These are phyloP conservation scores for Cecropterus lyciades DNA, from an alignment of 1,140 invertebrate genomes.

Conservation along the genomic window DNA sequence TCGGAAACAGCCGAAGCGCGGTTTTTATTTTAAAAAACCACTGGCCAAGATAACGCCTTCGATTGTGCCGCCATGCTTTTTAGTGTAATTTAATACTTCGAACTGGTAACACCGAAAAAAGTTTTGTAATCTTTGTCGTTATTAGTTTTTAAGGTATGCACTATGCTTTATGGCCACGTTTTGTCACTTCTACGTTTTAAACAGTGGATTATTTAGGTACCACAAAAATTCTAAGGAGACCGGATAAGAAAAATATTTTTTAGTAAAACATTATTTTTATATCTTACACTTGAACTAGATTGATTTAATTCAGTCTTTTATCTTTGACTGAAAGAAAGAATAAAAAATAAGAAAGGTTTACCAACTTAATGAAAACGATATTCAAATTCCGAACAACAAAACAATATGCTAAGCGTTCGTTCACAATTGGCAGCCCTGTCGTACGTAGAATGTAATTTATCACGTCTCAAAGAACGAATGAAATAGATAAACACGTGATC, in stretches of 20 bases:
- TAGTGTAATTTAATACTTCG: slow-evolving; percentile 46
- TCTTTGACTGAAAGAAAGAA: too few relatives aligned
- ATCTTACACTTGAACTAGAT: too few relatives aligned
- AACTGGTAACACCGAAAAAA: slow-evolving; percentile 31
- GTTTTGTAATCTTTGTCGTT: slow-evolving; percentile 31
- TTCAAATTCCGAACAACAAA: slow-evolving; percentile 18
- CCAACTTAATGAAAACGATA: slow-evolving; percentile 10
- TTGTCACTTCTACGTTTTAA: neutral
- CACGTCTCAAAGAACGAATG: slow-evolving; percentile 45
- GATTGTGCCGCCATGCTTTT: slow-evolving; percentile 41
- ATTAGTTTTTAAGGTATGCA: slow-evolving; percentile 17
- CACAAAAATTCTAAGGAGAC: too few relatives aligned
- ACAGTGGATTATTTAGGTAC: neutral
- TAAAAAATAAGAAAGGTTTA: slow-evolving; percentile 2
- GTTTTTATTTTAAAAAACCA: slow-evolving; percentile 36
- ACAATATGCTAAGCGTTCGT: slow-evolving; percentile 10
- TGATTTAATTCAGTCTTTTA: too few relatives aligned
- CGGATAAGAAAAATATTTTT: too few relatives aligned
- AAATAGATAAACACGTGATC: slow-evolving; percentile 58
- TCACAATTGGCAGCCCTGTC: slow-evolving; percentile 45
- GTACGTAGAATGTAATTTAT: slow-evolving; percentile 47
- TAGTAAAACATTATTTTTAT: too few relatives aligned
- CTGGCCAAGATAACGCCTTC: slow-evolving; percentile 28
- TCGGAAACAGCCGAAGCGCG: slow-evolving; percentile 43
- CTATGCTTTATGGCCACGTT: neutral